A percentile compares a stretch with the other conserved stretches of the same genome.
phyloP scores from a whole-genome alignment of 2,888 invertebrate species.

The Cecidostiba fungosa region DNA sequence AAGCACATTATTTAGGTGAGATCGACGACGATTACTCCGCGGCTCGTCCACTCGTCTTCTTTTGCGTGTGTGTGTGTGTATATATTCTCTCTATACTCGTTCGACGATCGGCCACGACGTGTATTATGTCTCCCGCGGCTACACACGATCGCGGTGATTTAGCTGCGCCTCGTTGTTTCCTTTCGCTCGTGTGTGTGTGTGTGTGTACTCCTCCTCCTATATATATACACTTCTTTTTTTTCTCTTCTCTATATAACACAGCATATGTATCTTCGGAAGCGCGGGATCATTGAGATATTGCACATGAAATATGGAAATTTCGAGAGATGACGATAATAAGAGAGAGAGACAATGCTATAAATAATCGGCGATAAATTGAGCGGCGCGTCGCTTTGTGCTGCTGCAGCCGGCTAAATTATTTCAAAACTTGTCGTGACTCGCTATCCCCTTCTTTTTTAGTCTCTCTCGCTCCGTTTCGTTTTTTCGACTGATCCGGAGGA shows the following conservation, averaged over 20 bases:
- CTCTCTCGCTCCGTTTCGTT: conserved; percentile 15
- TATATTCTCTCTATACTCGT: conserved; percentile 5
- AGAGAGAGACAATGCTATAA: conserved; percentile 42
- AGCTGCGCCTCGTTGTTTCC: conserved; percentile 46
- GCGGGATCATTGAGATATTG: conserved; percentile 62
- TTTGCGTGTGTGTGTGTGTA: neutral
- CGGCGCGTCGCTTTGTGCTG: conserved; percentile 22
- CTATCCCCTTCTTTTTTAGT: neutral
- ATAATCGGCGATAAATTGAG: conserved; percentile 61
- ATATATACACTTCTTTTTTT: neutral
- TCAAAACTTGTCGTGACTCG: conserved; percentile 52
- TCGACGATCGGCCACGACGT: conserved; percentile 45
- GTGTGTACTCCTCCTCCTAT: neutral
- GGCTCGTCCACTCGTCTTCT: conserved; percentile 42
- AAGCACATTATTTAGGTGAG: conserved; percentile 62
- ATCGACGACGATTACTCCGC: conserved; percentile 60
- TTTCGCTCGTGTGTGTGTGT: too few species aligned
- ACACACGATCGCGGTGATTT: conserved; percentile 40
- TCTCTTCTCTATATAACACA: neutral
- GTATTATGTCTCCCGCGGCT: conserved; percentile 57
- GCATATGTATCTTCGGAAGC: conserved; percentile 8
- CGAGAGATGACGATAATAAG: conserved; percentile 17
- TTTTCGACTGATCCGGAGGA: conserved; percentile 24
- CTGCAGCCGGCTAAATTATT: conserved; percentile 48
- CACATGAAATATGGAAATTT: conserved; percentile 62